Evolutionary conservation across 1,140 invertebrate species (phyloP), one percentile per base, ranked within the genome.

Genomic region (Drosophila truncata): DNA sequence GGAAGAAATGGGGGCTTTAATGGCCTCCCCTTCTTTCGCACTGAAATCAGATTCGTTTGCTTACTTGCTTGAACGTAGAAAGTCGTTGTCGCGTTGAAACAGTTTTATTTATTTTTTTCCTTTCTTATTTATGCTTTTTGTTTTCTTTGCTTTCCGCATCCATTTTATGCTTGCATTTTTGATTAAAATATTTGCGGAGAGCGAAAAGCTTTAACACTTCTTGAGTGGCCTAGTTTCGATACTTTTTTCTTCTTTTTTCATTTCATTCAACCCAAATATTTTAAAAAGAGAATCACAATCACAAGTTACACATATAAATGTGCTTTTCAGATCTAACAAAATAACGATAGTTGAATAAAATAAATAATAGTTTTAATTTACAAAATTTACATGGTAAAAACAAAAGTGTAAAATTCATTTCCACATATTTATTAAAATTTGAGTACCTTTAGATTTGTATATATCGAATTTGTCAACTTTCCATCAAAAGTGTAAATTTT

Each of bases 171-270:
- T 49, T 59, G 25, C 67, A 73, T 29, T 72, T 73, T 23, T 72
- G 67, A 55, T 57, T 70, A 71, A 71, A 71, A 64, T 75, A 75
- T 64, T 75, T 41, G 18, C 29, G 33, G 42, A 58, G 35, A 67
- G 64, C 49, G 31, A 37, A 55, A 55, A 55, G 71, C 69, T 37
- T 39, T 23, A 72, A 52, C 63, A 46, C 31, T 49, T 67, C 25
- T 64, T 64, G 25, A 33, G 62, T 69, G 65, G 65, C 64, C 67
- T 70, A 39, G 67, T 71, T 71, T 57, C 20, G 44, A 70, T 70
- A 54, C 33, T 67, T 69, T 52, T 41, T 37, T 18, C n/a, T 20
- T 63, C 13, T 39, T 41, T 41, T 64, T 37, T n/a, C n/a, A 31
- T 47, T 50, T 41, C 61, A 14, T 29, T 23, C 27, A 70, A 52